Evolutionary conservation across 2,797 vertebrate species (phyloP).

Genomic region (Nannoperca obscura): DNA sequence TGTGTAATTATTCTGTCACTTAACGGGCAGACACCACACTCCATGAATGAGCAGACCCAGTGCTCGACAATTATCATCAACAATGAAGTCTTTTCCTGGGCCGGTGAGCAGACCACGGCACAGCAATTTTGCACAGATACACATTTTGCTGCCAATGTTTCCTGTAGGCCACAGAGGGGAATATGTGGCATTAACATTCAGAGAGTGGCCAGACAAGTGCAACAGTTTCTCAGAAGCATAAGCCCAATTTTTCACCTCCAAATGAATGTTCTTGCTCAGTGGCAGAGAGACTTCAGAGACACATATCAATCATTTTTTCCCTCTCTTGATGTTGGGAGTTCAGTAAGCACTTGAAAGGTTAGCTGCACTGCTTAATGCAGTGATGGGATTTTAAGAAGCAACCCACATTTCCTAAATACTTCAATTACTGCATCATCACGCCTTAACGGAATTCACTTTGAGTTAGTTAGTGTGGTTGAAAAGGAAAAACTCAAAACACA

Average conservation of each 20-base stretch:
- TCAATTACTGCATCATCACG: not conserved
- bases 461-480: not conserved
- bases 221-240: conserved; percentile 51
- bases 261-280: conserved; percentile 23
- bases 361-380: not conserved
- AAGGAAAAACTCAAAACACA: not conserved
- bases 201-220: conserved; percentile 36
- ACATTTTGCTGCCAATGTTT: conserved; percentile 42
- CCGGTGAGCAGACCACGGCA: conserved; percentile 45
- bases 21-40: conserved; percentile 72
- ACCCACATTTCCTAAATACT: not conserved
- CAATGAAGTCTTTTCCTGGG: conserved; percentile 60
- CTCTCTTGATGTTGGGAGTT: conserved; percentile 33
- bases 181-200: conserved; percentile 62
- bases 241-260: not conserved
- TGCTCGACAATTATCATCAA: conserved; percentile 75
- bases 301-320: conserved; percentile 29
- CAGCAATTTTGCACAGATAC: conserved; percentile 63
- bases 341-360: conserved; percentile 30
- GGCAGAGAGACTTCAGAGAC: conserved; percentile 40
- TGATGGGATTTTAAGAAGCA: conserved; percentile 16
- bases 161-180: conserved; percentile 24
- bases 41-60: conserved; percentile 65
- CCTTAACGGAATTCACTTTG: not conserved
- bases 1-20: conserved; percentile 86